Evolutionary conservation across 1,140 invertebrate species (phyloP).

Genomic region (Drosophila lacertosa): DNA sequence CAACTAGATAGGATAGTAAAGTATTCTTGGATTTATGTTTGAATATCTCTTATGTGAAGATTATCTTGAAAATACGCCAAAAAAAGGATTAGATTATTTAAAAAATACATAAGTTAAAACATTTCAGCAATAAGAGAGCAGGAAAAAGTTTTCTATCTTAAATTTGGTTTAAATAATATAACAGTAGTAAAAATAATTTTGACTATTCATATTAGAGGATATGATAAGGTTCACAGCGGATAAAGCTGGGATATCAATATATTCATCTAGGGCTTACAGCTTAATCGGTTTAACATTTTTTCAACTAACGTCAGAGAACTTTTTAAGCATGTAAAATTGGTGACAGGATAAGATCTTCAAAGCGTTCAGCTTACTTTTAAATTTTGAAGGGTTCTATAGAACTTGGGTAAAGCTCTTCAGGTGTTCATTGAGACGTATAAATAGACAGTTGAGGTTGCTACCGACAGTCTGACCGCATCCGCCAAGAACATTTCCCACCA

Average conservation of each 20-base stretch:
- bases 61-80: background rate
- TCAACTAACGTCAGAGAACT: background rate
- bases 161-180: no score
- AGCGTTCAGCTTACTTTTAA: background rate
- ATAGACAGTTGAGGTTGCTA: slow-evolving; percentile 50
- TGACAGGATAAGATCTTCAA: slow-evolving; percentile 13
- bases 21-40: background rate
- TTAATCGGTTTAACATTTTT: background rate
- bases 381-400: slow-evolving; percentile 48
- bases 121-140: no score
- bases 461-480: slow-evolving; percentile 17
- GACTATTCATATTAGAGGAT: no score
- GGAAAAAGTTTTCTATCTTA: background rate
- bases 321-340: background rate
- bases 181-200: no score
- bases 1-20: background rate
- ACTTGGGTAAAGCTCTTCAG: slow-evolving; percentile 50
- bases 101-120: background rate
- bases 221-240: background rate
- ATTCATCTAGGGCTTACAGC: background rate
- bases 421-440: slow-evolving; percentile 66
- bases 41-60: background rate
- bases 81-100: background rate
- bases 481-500: slow-evolving; percentile 71
- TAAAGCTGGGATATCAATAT: background rate